Conservation (phyloP, 2,113 vertebrate genomes). For the Recurvirostra avosetta region DNA sequence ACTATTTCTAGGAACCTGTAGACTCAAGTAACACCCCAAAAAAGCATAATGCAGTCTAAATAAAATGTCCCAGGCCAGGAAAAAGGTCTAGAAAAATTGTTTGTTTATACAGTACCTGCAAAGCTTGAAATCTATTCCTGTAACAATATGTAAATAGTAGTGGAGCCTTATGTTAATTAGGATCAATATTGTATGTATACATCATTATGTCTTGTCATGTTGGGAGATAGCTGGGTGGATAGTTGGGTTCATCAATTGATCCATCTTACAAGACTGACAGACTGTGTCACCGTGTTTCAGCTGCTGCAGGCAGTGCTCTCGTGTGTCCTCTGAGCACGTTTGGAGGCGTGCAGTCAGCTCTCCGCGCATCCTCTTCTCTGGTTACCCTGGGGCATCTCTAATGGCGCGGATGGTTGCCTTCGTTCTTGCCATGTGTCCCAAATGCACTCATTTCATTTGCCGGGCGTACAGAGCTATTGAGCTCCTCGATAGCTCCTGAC, state of each 20-base stretch:
- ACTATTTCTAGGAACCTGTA: background rate
- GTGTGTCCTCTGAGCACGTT: rapidly evolving
- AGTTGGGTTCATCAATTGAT: background rate
- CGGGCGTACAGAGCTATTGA: rapidly evolving
- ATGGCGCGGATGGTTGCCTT: background rate
- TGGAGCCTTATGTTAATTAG: background rate
- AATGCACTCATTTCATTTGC: background rate
- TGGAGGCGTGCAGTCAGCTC: background rate
- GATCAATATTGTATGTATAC: too few species aligned
- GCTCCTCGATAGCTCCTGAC: background rate
- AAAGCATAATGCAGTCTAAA: background rate
- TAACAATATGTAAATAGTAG: background rate
- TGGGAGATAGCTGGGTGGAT: background rate
- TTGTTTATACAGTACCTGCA: background rate
- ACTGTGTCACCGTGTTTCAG: background rate
- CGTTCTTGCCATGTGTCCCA: rapidly evolving
- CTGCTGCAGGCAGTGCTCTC: background rate
- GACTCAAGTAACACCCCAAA: background rate
- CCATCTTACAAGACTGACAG: background rate
- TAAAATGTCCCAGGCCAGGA: background rate
- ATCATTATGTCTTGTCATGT: background rate
- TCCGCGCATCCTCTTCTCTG: rapidly evolving
- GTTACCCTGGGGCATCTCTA: background rate
- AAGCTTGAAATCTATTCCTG: background rate
- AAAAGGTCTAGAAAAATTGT: background rate